Evolutionary conservation across 2,888 invertebrate genomes (phyloP), one percentile per base, ranked within the genome.

Genomic region (Clepsis dumicolana): DNA sequence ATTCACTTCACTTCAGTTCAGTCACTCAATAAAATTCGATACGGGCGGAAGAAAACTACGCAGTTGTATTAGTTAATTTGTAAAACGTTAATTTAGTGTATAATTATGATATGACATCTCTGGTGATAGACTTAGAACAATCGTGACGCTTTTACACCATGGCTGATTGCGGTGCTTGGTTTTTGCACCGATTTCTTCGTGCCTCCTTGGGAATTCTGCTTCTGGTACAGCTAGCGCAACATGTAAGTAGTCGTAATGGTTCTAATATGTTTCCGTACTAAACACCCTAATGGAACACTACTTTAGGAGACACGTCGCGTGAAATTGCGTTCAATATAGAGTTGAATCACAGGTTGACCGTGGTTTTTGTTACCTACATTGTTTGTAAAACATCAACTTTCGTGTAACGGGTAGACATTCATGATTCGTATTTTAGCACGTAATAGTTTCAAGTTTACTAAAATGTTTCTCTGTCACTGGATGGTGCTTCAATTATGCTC

Each of bases 51-150:
- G 48, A 41, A 3, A 59, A 59, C 63, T 59, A 35, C 68, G 68
- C 57, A 64, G 27, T 63, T 53, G 8, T 52, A 38, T 29, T 38
- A 52, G 18, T 35, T 44, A 53, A 53, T n/a, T 21, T n/a, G 16
- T 57, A 61, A 25, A 66, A 66, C 54, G 48, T 62, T 62, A 56
- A 44, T 38, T 52, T 53, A 50, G 57, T 75, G 71, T 77, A 52
- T 77, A 84, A 85, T 76, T 88, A 87, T 86, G 88, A 83, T 89
- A 87, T 88, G 87, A 85, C 83, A 79, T 78, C 76, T 74, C 76
- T 74, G 67, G 73, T 80, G 78, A 69, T 77, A 73, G 74, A 67
- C 73, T 73, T 75, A 77, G 73, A 70, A 71, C 61, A 73, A 73
- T 80, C 72, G 85, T 84, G 81, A 80, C 80, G 72, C 74, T 80